These are phyloP conservation scores for Campoletis sonorensis DNA, from an alignment of 1,140 invertebrate genomes.

Conservation along the genomic window DNA sequence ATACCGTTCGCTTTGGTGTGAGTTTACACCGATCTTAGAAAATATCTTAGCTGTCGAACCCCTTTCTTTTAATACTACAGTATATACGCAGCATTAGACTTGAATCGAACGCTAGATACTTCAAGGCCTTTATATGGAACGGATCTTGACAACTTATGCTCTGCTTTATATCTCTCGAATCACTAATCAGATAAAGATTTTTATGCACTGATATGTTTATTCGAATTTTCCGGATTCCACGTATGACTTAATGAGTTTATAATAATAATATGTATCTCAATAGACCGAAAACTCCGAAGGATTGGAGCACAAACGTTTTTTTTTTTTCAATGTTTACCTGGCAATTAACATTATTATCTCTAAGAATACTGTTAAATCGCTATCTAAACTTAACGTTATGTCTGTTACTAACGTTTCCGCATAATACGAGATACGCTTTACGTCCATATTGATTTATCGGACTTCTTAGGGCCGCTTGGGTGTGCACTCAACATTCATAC, in stretches of 20 bases:
- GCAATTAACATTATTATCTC: constrained; percentile 66
- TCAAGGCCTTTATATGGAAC: constrained; percentile 33
- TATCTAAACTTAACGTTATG: constrained; percentile 50
- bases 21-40: constrained; percentile 24
- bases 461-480: constrained; percentile 55
- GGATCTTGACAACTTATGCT: constrained; percentile 17
- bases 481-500: constrained; percentile 48
- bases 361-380: not conserved
- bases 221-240: not conserved
- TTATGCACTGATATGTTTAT: not conserved
- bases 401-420: constrained; percentile 18
- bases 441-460: constrained; percentile 57
- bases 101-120: constrained; percentile 20
- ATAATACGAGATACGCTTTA: constrained; percentile 11
- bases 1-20: not conserved
- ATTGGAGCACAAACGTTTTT: constrained; percentile 17
- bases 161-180: not conserved
- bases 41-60: constrained; percentile 19
- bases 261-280: not conserved
- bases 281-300: constrained; percentile 56
- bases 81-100: not conserved
- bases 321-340: constrained; percentile 45
- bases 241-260: not conserved
- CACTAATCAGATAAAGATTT: not conserved
- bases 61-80: constrained; percentile 28